Evolutionary conservation across 2,113 vertebrate genomes (phyloP).

Genomic region (Hippocampus comes): DNA sequence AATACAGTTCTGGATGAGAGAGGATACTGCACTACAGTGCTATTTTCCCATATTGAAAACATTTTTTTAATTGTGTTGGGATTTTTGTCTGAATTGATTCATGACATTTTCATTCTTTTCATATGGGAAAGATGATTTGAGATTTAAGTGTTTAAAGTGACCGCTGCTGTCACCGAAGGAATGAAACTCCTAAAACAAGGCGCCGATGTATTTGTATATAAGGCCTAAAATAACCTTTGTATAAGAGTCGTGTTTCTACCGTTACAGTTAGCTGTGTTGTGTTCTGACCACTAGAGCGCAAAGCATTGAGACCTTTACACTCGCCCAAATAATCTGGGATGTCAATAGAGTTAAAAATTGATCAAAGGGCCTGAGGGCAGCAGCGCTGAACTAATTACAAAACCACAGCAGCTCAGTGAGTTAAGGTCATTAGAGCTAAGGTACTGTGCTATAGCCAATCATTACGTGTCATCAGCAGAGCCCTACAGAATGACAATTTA

Average conservation of each 20-base stretch:
- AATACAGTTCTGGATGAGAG: too few species aligned
- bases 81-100: too few species aligned
- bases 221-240: not conserved
- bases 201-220: not conserved
- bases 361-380: conserved; percentile 6
- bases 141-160: too few species aligned
- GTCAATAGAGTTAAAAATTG: conserved; percentile 10
- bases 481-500: not conserved
- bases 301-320: not conserved
- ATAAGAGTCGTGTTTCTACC: not conserved
- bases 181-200: too few species aligned
- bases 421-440: not conserved
- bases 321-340: not conserved
- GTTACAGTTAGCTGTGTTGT: not conserved
- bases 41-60: too few species aligned
- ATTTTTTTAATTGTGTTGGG: too few species aligned
- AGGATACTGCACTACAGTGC: too few species aligned
- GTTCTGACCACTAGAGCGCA: not conserved
- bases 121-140: too few species aligned
- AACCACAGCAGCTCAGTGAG: not conserved
- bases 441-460: not conserved
- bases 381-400: conserved; percentile 2
- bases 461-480: not conserved
- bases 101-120: too few species aligned
- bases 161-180: too few species aligned